Evolutionary conservation across 2,888 invertebrate genomes (phyloP).

Genomic region (Cheilosia urbana): DNA sequence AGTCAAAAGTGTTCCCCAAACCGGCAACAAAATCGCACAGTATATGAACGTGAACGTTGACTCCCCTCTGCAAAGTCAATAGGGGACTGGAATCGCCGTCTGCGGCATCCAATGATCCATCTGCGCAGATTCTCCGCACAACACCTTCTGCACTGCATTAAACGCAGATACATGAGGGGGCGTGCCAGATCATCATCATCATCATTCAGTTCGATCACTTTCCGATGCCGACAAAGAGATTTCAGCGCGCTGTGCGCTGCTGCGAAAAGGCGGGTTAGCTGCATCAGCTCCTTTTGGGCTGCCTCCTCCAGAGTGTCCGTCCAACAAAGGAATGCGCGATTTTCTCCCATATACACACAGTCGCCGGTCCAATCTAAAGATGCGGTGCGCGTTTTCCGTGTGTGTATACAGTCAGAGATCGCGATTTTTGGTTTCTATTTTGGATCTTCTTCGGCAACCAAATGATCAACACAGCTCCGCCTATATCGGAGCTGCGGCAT

Average conservation of each 20-base stretch:
- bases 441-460: conserved; percentile 51
- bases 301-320: conserved; percentile 44
- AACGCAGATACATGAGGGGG: conserved; percentile 74
- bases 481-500: conserved; percentile 47
- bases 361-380: conserved; percentile 61
- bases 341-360: conserved; percentile 63
- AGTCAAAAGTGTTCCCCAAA: too few relatives aligned
- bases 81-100: background rate
- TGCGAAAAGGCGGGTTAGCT: conserved; percentile 73
- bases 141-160: conserved; percentile 67
- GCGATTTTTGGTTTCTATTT: conserved; percentile 37
- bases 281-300: conserved; percentile 72
- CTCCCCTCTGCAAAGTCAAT: conserved; percentile 35
- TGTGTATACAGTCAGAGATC: conserved; percentile 7
- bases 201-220: conserved; percentile 75
- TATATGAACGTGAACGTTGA: background rate
- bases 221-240: conserved; percentile 75
- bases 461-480: conserved; percentile 75
- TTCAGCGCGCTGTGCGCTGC: conserved; percentile 74
- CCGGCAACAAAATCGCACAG: too few relatives aligned
- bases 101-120: conserved; percentile 28
- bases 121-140: conserved; percentile 42
- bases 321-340: conserved; percentile 69
- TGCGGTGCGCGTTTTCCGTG: conserved; percentile 55
- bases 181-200: conserved; percentile 75